Evolutionary conservation across 1,140 invertebrate species (phyloP), one percentile per base, ranked within the genome.

Genomic region (Drosophila erecta): DNA sequence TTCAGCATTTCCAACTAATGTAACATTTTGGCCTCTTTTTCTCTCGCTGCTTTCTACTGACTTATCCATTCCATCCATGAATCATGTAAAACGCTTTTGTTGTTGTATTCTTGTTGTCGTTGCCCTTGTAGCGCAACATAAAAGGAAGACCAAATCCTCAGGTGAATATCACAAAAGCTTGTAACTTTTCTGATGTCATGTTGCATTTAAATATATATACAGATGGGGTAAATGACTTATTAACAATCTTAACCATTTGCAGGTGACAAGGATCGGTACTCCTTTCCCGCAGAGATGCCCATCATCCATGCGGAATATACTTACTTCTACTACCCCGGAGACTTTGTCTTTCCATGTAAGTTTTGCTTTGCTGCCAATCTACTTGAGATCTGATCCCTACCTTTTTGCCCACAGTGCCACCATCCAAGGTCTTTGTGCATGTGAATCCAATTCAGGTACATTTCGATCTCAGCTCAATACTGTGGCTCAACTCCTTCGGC

Each of bases 291-390:
- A 41, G 97, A 98, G 90, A 96, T 97, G 65, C 96, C 96, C 40
- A 95, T 98, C 44, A 89, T 99, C 35, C 98, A 99, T 93, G 95
- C 98, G 3, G 98, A 99, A 91, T 97, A 98, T 80, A 98, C 98
- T 2, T 97, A 98, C 86, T 99, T 98, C 93, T 99, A 98, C 92
- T 99, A 99, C 93, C 98, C 98, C 11, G 97, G 97, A 49, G 97
- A 98, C 87, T 95, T 97, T 44, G 95, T 96, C 73, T 98, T 98
- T 94, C 98, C 98, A 92, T 93, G 98, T 98, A 94, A 95, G 95
- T 81, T 8, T 11, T 1, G 0, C 0, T 14, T 0, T 11, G 1
- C 4, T 17, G 15, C n/a, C 8, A 30, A 17, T 10, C 1, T 2
- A 30, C 2, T 50, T 27, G 1, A 10, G 1, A 27, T 47, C 1